Base-by-base conservation (phyloP, 2,888 invertebrate genomes). In the Choreutis nemorana region DNA sequence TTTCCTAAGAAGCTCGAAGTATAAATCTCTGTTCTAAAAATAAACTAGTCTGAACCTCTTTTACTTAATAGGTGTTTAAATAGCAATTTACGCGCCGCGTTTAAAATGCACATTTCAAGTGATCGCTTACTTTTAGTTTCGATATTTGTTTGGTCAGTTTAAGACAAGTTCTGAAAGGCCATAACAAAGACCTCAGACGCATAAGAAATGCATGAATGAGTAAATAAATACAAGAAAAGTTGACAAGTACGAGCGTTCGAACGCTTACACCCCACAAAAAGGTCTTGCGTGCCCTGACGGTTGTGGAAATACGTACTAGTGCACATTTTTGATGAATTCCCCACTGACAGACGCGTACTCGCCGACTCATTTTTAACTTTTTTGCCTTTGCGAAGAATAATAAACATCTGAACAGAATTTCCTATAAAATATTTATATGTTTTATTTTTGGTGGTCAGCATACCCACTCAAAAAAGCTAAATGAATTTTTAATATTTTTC, bases 1-100 rank as follows among this genome's bases (percentile, higher is more conserved):
- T 78, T 78, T 77, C 71, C 73, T 77, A 75, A 71, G 71, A 75
- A 60, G 53, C 56, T 54, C 57, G 54, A 65, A 64, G 62, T 71
- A 77, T 78, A 77, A 77, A 77, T 77, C 70, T 61, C 59, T 63
- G 54, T 64, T 60, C n/a, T 21, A 60, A 71, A 72, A 70, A 72
- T 55, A 66, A 66, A 58, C 52, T 48, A 50, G 57, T 56, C 59
- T 50, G 46, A 46, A 49, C 54, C 59, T 54, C 58, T 61, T 50
- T 55, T 50, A 50, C 58, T 61, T 61, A 61, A 67, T 70, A 60
- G 59, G 57, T 62, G 59, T 64, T 60, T 23, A 29, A 16, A 29
- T 10, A 23, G 15, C 16, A 16, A 26, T 14, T 14, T 14, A 31
- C 21, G 26, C 15, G 11, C 14, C 14, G 45, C 43, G 47, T 47